Evolutionary conservation across 2,113 vertebrate genomes (phyloP), one percentile per base, ranked within the genome.

Genomic region (Aix galericulata): DNA sequence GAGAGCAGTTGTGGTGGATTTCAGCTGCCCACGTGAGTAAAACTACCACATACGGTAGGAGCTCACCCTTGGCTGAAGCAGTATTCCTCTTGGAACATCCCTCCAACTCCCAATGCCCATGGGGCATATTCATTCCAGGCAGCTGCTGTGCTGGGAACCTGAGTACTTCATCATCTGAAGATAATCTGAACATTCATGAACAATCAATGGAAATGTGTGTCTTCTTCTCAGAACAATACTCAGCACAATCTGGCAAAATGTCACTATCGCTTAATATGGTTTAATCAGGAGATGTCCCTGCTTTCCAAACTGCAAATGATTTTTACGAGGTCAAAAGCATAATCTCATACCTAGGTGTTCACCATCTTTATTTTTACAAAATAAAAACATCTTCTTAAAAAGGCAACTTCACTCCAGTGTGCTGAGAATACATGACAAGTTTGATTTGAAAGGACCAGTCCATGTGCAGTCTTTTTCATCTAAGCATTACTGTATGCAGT

Each of bases 311-410:
- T 87, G 87, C 78, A 89, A 91, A 81, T 82, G 48, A 63, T 91
- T 93, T 85, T 93, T 88, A 73, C 94, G 91, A 95, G 89, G 91
- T 95, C 78, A 95, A 68, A 95, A 94, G 76, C 64, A 92, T 73
- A 81, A 69, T 84, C 46, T 60, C 81, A 64, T 85, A 62, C 44
- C 50, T 36, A 53, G 21, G 53, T 80, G 53, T 69, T 96, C 7
- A 0, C 93, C 74, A 85, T 75, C 78, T 79, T 91, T 86, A 91
- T 73, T n/a, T 73, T n/a, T 73, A 74, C 26, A 89, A 66, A 76
- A 91, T 73, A 71, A 95, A 94, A 42, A 36, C 1, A 1, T 11
- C 5, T 68, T 88, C 80, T 82, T 79, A 73, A 87, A 92, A 79
- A 82, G 31, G 58, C 56, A 94, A 64, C n/a, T 40, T 32, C 6